These are phyloP conservation scores for Drosophila sproati DNA, from an alignment of 1,140 invertebrate species.

Conservation along the genomic window DNA sequence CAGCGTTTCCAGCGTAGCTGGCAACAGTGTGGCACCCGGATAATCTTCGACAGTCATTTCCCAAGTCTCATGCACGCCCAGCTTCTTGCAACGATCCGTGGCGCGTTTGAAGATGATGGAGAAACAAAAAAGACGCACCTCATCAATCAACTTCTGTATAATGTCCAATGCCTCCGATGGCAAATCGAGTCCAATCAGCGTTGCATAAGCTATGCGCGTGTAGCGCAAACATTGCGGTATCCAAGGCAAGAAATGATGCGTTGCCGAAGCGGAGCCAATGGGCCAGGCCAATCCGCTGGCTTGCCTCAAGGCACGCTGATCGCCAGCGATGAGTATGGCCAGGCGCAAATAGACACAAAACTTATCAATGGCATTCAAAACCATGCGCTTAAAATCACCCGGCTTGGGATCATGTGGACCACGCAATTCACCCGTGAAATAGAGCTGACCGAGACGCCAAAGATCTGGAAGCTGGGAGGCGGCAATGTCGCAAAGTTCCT, in stretches of 20 bases:
- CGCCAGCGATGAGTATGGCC: conserved; percentile 87
- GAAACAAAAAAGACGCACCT: conserved; percentile 95
- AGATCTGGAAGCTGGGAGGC: conserved; percentile 88
- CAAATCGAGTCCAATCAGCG: conserved; percentile 90
- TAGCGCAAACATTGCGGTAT: conserved; percentile 91
- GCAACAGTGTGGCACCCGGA: conserved; percentile 87
- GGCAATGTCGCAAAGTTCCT: conserved; percentile 83
- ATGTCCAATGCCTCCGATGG: conserved; percentile 92
- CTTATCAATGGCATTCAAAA: conserved; percentile 88
- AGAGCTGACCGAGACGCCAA: conserved; percentile 95
- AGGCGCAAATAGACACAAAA: conserved; percentile 88
- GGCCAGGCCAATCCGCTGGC: conserved; percentile 84
- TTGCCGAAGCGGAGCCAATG: conserved; percentile 84
- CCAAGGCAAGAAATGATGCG: conserved; percentile 88
- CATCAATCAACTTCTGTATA: conserved; percentile 93
- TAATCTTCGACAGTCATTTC: conserved; percentile 91
- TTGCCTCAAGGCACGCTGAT: conserved; percentile 81
- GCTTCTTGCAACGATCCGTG: conserved; percentile 90
- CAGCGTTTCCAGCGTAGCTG: conserved; percentile 93
- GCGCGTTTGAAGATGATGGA: conserved; percentile 93
- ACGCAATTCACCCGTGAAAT: conserved; percentile 93
- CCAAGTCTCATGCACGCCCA: conserved; percentile 94
- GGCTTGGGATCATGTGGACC: conserved; percentile 88
- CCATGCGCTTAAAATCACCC: conserved; percentile 86
- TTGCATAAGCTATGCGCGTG: conserved; percentile 89